Base-by-base conservation (phyloP, 2,113 vertebrate genomes). In the Trogon surrucura region DNA sequence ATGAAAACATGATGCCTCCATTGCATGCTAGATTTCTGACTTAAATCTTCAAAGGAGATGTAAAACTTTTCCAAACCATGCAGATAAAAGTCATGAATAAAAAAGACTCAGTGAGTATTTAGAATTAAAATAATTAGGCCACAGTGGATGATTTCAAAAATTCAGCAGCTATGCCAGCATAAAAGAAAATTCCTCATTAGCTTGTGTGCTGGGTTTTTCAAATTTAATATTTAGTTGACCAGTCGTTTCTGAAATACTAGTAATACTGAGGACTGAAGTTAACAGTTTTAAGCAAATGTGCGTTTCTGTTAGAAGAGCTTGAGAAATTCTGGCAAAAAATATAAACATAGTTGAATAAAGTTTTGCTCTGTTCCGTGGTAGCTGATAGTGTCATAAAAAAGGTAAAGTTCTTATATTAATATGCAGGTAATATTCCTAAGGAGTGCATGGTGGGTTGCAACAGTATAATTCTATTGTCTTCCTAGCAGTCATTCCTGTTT, bases 41-140 rank as follows among this genome's bases (percentile, higher is more conserved):
- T 96, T 93, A 96, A 96, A 85, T 95, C 71, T 97, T 97, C 89
- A 96, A 96, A 96, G 71, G 45, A 91, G 41, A 61, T 47, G 32
- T 77, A 97, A 78, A 98, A 96, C 50, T 95, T 97, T 94, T 89
- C 80, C 73, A 93, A 94, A 94, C 82, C 78, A 93, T 90, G 70
- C 71, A 95, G 92, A 90, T 77, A 81, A 97, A 96, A 97, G 91
- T 93, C 23, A 93, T 95, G 93, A 97, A 97, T 96, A 96, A 97
- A 96, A 98, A 95, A 96, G 84, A 92, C 36, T 83, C 78, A 91
- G 54, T 36, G 87, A 97, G 61, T 72, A 96, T 97, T 98, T 98
- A 93, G 96, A 97, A 96, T 96, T 89, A 95, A 95, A 97, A 94
- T 97, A 97, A 97, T 97, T 96, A 95, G 86, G 82, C 62, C 81